Conservation (phyloP, 2,888 invertebrate species). For the Seira musarum region DNA sequence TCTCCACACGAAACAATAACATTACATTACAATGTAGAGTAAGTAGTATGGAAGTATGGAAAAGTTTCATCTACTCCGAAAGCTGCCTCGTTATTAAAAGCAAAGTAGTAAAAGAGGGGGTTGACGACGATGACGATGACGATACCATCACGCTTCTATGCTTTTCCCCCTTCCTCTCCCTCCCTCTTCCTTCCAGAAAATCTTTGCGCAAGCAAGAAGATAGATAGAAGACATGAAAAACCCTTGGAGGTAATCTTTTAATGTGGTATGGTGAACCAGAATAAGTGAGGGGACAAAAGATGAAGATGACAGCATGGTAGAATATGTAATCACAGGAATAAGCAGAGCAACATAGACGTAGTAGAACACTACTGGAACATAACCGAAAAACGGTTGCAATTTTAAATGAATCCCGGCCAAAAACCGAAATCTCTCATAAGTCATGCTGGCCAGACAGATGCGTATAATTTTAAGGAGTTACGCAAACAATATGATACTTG, state of each 20-base stretch:
- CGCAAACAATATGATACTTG: slow-evolving; percentile 51
- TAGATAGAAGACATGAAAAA: slow-evolving; percentile 10
- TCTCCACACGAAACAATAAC: not conserved
- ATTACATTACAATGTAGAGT: too few relatives aligned
- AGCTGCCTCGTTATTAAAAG: too few relatives aligned
- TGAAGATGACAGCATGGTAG: too few relatives aligned
- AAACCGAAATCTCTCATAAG: not conserved
- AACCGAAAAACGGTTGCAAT: not conserved
- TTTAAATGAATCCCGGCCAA: not conserved
- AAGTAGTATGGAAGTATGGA: too few relatives aligned
- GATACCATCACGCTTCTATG: not conserved
- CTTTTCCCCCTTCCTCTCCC: not conserved
- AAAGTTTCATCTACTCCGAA: too few relatives aligned
- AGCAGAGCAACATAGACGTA: too few relatives aligned
- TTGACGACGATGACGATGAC: not conserved
- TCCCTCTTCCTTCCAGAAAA: slow-evolving; percentile 18
- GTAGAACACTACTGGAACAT: too few relatives aligned
- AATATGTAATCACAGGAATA: too few relatives aligned
- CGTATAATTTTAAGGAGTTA: slow-evolving; percentile 28
- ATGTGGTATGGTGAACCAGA: slow-evolving; percentile 45
- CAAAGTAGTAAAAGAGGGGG: not conserved
- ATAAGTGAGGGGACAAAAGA: slow-evolving; percentile 38
- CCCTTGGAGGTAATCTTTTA: slow-evolving; percentile 49
- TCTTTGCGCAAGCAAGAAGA: slow-evolving; percentile 22
- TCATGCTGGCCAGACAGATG: not conserved